Base-by-base conservation (phyloP, 2,888 invertebrate species). In the Xestobium rufovillosum region DNA sequence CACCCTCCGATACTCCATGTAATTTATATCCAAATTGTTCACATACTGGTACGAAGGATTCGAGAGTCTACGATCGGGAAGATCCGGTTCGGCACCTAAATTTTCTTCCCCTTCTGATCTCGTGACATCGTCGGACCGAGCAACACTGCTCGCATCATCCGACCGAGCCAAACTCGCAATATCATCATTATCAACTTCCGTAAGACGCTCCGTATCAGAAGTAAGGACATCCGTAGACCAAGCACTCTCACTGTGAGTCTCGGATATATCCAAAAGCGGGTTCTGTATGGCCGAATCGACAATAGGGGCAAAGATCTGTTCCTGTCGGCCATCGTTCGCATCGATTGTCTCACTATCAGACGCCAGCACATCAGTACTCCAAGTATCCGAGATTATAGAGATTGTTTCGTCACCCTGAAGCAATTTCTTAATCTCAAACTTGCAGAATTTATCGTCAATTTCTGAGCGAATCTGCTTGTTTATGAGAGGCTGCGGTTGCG, bases 181-280 rank as follows among this genome's bases (percentile, higher is more conserved):
- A 50, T 80, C 79, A 51, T 80, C 79, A 13, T 76, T 78, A 52
- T 83, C 82, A 8, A 63, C 83, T 71, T 95, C 94, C 0, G 87
- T 87, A 52, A 92, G 73, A 38, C 94, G 76, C 53, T 91, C 89
- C 12, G 91, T 91, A 63, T 95, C 95, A 2, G 91, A 92, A 0
- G 87, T 84, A 29, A 92, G 68, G 10, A 96, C 96, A 66, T 97
- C 96, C 38, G 94, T 95, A 56, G 94, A 94, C 97, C 97, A 97
- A 0, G 94, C 94, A 34, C 81, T 80, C 66, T 97, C 96, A 52
- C 92, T 94, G 12, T 92, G 89, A 2, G 95, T 91, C 59, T 95
- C 94, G 1, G 86, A 85, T 10, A 83, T 78, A 61, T 92, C 90
- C 9, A 84, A 68, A 29, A 70, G 69, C 62, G 54, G 41, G 66